phyloP scores from a whole-genome alignment of 2,113 vertebrate genomes.

The Crotalus helleri region DNA sequence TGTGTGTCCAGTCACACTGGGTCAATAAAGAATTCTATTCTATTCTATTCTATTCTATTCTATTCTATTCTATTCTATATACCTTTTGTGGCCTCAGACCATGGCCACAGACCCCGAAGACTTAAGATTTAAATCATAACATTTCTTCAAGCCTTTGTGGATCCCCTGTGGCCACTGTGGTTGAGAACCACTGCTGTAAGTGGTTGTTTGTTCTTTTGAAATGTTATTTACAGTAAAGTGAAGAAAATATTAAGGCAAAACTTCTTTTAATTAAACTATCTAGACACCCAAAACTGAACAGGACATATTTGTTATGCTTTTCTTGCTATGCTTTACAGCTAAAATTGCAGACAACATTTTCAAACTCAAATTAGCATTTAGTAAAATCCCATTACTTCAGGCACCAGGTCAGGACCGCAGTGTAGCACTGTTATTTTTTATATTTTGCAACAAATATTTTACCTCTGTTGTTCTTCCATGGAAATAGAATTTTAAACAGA shows the following conservation, averaged over 20 bases:
- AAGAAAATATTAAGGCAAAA: neutral
- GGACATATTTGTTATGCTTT: neutral
- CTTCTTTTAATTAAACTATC: neutral
- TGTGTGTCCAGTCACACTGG: no score
- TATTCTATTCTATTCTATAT: neutral
- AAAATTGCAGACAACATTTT: neutral
- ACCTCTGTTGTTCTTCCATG: neutral
- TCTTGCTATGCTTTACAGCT: neutral
- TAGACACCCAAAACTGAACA: neutral
- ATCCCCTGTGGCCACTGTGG: neutral
- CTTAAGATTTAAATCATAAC: neutral
- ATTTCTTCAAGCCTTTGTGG: neutral
- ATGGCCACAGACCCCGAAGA: neutral
- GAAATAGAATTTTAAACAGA: slow-evolving; percentile 7
- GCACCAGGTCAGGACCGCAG: no score
- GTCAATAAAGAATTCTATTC: no score
- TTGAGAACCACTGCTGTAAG: neutral
- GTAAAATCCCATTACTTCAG: neutral
- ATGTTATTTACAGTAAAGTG: neutral
- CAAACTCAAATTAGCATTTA: neutral
- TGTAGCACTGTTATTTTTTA: neutral
- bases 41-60: no score
- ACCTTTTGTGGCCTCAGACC: neutral
- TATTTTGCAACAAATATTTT: neutral
- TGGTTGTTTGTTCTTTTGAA: neutral